Evolutionary conservation across 2,113 vertebrate species (phyloP), one percentile per base, ranked within the genome.

Genomic region (Ornithorhynchus anatinus): DNA sequence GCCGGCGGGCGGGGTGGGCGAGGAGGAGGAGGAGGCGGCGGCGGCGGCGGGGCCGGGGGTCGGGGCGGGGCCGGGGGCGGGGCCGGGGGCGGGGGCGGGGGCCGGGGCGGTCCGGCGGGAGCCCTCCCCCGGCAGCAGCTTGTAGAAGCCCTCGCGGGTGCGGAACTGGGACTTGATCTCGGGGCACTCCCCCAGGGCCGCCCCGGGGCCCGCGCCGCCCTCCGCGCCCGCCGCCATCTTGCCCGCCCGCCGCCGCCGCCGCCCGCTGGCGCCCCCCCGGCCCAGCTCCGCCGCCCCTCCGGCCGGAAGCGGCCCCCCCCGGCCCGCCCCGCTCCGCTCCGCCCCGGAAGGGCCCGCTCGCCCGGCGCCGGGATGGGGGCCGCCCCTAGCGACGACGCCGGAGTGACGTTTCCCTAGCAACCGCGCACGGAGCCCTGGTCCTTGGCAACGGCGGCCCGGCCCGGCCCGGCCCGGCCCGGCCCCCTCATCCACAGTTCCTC

Each of bases 131-230:
- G 95, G 95, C 61, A 97, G 93, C 89, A 97, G 94, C 78, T 96
- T 95, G 92, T 97, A 97, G 81, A 95, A 95, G 64, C 96, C 96
- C 89, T 96, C 96, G 57, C 96, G 92, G 81, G 96, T 97, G 77
- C 96, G 92, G 88, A 97, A 96, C 93, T 96, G 96, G 50, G 94
- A 96, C 90, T 97, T 97, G 85, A 97, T 95, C 89, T 97, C 96
- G 89, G 95, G 92, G 82, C 95, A 92, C 93, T 95, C 95, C 84
- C 95, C 95, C 90, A 95, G 90, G 84, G 92, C 87, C 79, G 93
- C 90, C 85, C 93, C 92, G 91, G 96, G 91, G 86, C 92, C 94
- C 88, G 95, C 91, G 53, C 77, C 76, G 42, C 76, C 79, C 64
- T 81, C 81, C 43, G 43, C 48, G 11, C 77, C 75, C 63, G 79